These are phyloP conservation scores for Pipra filicauda DNA, from an alignment of 2,113 vertebrate species.

Conservation along the genomic window DNA sequence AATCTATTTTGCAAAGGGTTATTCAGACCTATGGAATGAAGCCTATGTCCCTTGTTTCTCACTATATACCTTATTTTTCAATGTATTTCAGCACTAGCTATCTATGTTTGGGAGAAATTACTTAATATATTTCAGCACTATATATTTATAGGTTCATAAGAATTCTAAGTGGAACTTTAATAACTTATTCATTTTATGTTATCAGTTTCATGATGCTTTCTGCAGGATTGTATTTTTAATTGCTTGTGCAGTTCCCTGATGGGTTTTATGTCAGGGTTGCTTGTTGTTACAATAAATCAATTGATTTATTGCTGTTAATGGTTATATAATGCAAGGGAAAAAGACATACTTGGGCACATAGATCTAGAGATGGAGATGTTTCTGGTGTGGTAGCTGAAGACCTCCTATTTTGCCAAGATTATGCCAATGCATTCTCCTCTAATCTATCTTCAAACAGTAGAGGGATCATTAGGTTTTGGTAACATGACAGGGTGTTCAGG, in stretches of 20 bases:
- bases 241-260: background rate
- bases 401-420: background rate
- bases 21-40: background rate
- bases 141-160: background rate
- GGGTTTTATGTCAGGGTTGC: background rate
- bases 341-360: background rate
- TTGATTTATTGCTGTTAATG: background rate
- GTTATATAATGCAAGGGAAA: background rate
- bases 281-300: background rate
- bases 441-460: background rate
- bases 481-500: background rate
- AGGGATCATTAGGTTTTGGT: background rate
- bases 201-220: background rate
- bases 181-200: background rate
- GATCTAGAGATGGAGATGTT: background rate
- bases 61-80: background rate
- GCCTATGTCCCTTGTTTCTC: background rate
- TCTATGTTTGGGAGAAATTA: background rate
- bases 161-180: background rate
- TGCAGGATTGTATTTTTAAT: slow-evolving; percentile 22
- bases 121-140: background rate
- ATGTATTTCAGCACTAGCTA: background rate
- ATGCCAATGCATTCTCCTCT: background rate
- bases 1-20: background rate
- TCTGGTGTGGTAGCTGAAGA: background rate